Conservation (phyloP, 2,113 vertebrate species). For the Salminus brasiliensis region DNA sequence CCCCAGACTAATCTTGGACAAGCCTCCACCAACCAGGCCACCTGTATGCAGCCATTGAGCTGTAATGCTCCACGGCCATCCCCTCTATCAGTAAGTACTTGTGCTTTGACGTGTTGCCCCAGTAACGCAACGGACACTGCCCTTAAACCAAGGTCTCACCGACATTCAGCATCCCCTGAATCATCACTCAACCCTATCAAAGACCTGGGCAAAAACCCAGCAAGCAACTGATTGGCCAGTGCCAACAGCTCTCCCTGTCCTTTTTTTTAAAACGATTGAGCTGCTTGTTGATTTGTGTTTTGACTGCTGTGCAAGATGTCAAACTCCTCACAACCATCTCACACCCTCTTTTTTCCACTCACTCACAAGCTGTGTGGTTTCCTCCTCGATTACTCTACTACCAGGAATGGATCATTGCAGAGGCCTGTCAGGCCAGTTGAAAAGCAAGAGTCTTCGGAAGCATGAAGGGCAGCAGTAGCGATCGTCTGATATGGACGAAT, state of each 20-base stretch:
- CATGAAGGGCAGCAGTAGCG: slow-evolving; percentile 4
- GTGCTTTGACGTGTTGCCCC: slow-evolving; percentile 51
- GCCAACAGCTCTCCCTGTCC: slow-evolving; percentile 6
- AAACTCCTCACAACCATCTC: slow-evolving; percentile 29
- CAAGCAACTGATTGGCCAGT: slow-evolving; percentile 19
- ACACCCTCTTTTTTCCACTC: slow-evolving; percentile 7
- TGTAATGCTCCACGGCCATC: slow-evolving; percentile 75
- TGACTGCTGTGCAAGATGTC: slow-evolving; percentile 14
- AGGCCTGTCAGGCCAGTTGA: slow-evolving; percentile 13
- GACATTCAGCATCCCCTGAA: slow-evolving; percentile 14
- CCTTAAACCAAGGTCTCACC: slow-evolving; percentile 38
- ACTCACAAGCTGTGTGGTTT: slow-evolving; percentile 20
- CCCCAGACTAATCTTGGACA: slow-evolving; percentile 75
- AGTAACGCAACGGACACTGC: slow-evolving; percentile 37
- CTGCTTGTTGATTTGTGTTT: slow-evolving; percentile 23
- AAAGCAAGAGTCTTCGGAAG: slow-evolving; percentile 14
- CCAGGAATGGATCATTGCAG: slow-evolving; percentile 25
- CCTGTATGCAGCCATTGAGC: slow-evolving; percentile 79
- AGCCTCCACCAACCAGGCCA: slow-evolving; percentile 74
- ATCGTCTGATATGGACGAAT: neutral
- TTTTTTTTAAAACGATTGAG: no score
- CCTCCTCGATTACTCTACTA: slow-evolving; percentile 4
- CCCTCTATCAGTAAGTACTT: slow-evolving; percentile 84
- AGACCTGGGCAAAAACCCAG: slow-evolving; percentile 12
- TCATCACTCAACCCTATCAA: slow-evolving; percentile 18